A percentile compares a stretch with the other conserved stretches of the same genome.
Evolutionary conservation across 2,888 invertebrate species (phyloP).

Genomic region (Stomorhina lunata): DNA sequence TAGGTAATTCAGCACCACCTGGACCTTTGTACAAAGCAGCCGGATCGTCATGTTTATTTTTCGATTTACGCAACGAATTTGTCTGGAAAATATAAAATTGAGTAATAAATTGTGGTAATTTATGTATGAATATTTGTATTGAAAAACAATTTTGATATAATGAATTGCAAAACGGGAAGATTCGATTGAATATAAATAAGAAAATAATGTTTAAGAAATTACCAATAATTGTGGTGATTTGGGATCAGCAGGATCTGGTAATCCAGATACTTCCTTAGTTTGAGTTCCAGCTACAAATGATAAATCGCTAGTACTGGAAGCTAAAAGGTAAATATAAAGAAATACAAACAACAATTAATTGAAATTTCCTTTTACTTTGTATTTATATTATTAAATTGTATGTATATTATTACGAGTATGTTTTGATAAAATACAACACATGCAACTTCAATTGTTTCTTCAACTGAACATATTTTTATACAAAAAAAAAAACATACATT

Average conservation of each 20-base stretch:
- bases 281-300: constrained; percentile 83
- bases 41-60: constrained; percentile 77
- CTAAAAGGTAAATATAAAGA: constrained; percentile 77
- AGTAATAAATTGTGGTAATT: too few relatives aligned
- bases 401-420: too few relatives aligned
- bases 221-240: constrained; percentile 76
- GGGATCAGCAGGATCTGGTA: constrained; percentile 81
- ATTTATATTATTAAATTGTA: too few relatives aligned
- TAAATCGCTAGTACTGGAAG: constrained; percentile 89
- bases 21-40: constrained; percentile 79
- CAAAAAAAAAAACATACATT: too few relatives aligned
- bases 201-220: constrained; percentile 55
- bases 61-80: constrained; percentile 77
- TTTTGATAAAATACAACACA: too few relatives aligned
- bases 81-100: constrained; percentile 69
- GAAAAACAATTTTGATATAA: too few relatives aligned
- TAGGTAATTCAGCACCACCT: constrained; percentile 81
- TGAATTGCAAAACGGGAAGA: too few relatives aligned
- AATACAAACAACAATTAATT: not conserved
- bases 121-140: too few relatives aligned
- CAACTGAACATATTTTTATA: too few relatives aligned
- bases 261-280: constrained; percentile 81
- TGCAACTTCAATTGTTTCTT: too few relatives aligned
- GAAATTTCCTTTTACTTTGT: not conserved
- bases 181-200: too few relatives aligned